Evolutionary conservation across 2,888 invertebrate genomes (phyloP).

Genomic region (Tinea pellionella): DNA sequence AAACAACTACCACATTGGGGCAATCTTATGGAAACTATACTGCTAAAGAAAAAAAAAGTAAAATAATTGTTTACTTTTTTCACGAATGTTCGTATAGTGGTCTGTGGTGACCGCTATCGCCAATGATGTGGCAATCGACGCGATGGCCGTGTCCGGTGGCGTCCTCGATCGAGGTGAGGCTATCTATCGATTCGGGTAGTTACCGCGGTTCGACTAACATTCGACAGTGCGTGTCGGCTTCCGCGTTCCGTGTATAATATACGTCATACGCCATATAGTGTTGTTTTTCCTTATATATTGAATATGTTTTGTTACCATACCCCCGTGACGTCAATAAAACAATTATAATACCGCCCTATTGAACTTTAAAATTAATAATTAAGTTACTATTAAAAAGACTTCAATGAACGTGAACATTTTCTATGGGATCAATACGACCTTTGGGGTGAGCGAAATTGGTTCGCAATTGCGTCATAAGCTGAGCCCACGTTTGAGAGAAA

Average conservation of each 20-base stretch:
- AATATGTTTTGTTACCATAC: not conserved
- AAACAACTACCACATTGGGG: too few species aligned
- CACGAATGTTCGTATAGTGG: too few species aligned
- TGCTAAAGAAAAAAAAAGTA: too few species aligned
- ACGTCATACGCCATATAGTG: not conserved
- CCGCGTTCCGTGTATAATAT: constrained; percentile 30
- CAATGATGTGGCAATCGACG: not conserved
- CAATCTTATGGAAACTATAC: too few species aligned
- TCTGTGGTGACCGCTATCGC: not conserved
- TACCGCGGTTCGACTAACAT: not conserved
- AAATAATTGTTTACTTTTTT: too few species aligned
- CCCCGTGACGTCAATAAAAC: too few species aligned
- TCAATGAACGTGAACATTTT: not conserved
- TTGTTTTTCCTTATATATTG: not conserved
- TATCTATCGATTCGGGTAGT: not conserved
- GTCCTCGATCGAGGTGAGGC: constrained; percentile 3
- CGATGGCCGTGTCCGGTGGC: constrained; percentile 8
- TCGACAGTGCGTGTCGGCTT: constrained; percentile 50
- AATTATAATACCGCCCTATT: too few species aligned
- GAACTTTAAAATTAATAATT: too few species aligned
- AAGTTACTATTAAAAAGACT: not conserved
- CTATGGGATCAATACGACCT: not conserved
- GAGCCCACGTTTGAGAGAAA: not conserved
- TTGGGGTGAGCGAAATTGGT: not conserved
- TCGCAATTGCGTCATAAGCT: constrained; percentile 8